phyloP scores from a whole-genome alignment of 1,140 invertebrate genomes.

The Apis cerana region DNA sequence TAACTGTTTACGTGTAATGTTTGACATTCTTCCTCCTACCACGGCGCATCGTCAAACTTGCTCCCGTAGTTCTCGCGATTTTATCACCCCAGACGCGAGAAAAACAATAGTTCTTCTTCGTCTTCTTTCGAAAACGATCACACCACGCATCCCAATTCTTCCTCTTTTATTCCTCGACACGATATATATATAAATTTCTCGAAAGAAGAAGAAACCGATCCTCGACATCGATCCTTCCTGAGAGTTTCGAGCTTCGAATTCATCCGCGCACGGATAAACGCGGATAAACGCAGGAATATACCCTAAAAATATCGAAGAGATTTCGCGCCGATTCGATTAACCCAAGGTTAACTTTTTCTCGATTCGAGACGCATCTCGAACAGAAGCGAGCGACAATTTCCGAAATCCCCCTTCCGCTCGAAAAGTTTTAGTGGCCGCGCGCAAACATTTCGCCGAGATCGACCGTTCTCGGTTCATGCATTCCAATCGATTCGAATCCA shows the following conservation, averaged over 20 bases:
- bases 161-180: no score
- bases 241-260: not conserved
- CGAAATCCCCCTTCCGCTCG: not conserved
- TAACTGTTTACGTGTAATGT: not conserved
- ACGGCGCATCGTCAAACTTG: not conserved
- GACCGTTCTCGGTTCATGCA: not conserved
- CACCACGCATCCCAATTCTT: no score
- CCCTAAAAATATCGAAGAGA: not conserved
- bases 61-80: not conserved
- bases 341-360: constrained; percentile 15
- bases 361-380: not conserved
- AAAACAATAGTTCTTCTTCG: not conserved
- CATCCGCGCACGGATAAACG: no score
- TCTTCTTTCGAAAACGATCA: not conserved
- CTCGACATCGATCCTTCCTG: not conserved
- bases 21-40: not conserved
- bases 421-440: not conserved
- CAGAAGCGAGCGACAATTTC: not conserved
- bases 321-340: not conserved
- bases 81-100: no score
- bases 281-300: not conserved
- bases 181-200: no score
- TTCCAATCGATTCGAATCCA: not conserved
- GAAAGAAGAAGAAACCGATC: not conserved
- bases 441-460: not conserved